Evolutionary conservation across 2,888 invertebrate species (phyloP).

Genomic region (Campaea margaritaria): DNA sequence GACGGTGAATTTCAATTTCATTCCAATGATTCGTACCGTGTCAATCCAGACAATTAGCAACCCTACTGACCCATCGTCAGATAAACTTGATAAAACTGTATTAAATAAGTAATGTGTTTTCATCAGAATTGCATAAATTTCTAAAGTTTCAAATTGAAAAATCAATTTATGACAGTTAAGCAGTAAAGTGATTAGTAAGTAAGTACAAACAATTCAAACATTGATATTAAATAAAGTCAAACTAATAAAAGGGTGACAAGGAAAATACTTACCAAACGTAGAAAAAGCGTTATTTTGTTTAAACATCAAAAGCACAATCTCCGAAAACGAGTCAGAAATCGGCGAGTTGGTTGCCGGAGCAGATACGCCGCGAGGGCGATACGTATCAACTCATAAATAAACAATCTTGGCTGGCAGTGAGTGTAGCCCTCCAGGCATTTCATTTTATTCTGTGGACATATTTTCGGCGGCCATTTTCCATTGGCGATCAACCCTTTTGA

Average conservation of each 20-base stretch:
- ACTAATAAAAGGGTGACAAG: no score
- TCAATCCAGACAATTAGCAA: not conserved
- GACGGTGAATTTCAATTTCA: conserved; percentile 20
- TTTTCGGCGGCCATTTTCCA: conserved; percentile 73
- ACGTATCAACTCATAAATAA: conserved; percentile 55
- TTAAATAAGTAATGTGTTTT: no score
- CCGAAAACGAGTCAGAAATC: conserved; percentile 37
- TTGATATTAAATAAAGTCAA: no score
- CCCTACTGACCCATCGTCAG: no score
- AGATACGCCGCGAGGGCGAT: conserved; percentile 41
- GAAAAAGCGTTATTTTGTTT: conserved; percentile 26
- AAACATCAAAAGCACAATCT: conserved; percentile 41
- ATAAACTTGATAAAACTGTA: no score
- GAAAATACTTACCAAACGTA: conserved; percentile 6
- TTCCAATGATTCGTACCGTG: conserved; percentile 15
- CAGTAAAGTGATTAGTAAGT: no score
- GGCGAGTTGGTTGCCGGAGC: conserved; percentile 29
- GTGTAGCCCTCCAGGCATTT: conserved; percentile 57
- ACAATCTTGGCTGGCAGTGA: conserved; percentile 59
- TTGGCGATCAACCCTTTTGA: conserved; percentile 81
- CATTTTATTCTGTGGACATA: conserved; percentile 65
- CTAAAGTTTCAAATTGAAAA: no score
- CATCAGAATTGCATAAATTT: no score
- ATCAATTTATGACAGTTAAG: no score
- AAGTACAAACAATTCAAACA: no score